phyloP scores from a whole-genome alignment of 2,113 vertebrate species.

The Gallinago undulata region DNA sequence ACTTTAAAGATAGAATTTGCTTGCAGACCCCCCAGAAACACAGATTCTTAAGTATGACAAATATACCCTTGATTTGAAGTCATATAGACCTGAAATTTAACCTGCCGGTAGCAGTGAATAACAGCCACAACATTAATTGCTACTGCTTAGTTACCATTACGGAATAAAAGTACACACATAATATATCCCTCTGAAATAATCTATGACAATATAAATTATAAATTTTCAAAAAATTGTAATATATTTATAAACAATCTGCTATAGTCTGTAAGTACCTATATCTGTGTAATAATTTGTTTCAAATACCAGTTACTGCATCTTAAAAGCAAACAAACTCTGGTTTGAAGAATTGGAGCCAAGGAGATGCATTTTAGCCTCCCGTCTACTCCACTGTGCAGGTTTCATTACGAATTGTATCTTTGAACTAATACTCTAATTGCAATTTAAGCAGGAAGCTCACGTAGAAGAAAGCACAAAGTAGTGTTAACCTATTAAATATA shows the following conservation, averaged over 20 bases:
- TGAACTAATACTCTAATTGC: background rate
- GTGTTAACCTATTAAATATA: background rate
- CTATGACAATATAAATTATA: background rate
- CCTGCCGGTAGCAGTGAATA: background rate
- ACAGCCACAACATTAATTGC: background rate
- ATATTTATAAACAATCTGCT: constrained; percentile 44
- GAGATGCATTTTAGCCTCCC: background rate
- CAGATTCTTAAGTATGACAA: background rate
- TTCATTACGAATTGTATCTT: background rate
- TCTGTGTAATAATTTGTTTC: background rate
- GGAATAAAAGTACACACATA: background rate
- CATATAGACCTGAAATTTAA: background rate
- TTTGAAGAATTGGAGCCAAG: background rate
- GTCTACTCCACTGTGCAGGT: background rate
- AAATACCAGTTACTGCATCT: background rate
- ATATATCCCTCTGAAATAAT: background rate
- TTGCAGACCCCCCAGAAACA: background rate
- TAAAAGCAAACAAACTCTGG: background rate
- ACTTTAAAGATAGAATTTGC: background rate
- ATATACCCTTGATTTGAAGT: background rate
- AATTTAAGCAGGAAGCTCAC: background rate
- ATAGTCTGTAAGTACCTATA: background rate
- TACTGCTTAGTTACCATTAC: background rate
- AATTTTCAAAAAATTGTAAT: constrained; percentile 33
- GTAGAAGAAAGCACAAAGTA: background rate